These are phyloP conservation scores for Psilopogon haemacephalus DNA, from an alignment of 2,113 vertebrate species.

Conservation along the genomic window DNA sequence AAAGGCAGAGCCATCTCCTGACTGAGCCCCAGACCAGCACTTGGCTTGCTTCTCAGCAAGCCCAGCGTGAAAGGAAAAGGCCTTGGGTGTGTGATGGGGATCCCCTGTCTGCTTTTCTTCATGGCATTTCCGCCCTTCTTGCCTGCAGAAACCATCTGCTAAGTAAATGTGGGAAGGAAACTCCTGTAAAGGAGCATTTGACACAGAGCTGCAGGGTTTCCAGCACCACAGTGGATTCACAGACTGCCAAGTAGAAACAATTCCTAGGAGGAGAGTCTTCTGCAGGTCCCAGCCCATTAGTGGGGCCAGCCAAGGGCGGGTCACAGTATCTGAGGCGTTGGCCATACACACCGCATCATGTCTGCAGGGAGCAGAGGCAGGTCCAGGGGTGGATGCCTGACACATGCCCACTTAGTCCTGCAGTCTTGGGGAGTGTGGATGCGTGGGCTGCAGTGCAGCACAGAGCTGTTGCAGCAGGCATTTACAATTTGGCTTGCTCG, in stretches of 20 bases:
- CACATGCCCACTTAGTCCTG: neutral
- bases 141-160: neutral
- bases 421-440: rapidly evolving
- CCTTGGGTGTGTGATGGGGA: neutral
- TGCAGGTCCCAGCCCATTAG: neutral
- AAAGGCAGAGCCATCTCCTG: neutral
- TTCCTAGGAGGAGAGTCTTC: neutral
- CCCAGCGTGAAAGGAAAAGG: neutral
- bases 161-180: neutral
- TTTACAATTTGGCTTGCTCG: neutral
- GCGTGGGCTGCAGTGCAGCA: rapidly evolving
- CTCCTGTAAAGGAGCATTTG: neutral
- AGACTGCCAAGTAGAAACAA: neutral
- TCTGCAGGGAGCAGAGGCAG: neutral
- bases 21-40: neutral
- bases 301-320: neutral
- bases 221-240: neutral
- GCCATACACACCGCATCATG: rapidly evolving
- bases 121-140: neutral
- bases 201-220: neutral
- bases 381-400: rapidly evolving
- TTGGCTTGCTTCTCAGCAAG: neutral
- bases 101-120: neutral
- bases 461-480: neutral
- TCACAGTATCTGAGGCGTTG: rapidly evolving